These are phyloP conservation scores for Ceriagrion tenellum DNA, from an alignment of 2,888 invertebrate species.

Conservation along the genomic window DNA sequence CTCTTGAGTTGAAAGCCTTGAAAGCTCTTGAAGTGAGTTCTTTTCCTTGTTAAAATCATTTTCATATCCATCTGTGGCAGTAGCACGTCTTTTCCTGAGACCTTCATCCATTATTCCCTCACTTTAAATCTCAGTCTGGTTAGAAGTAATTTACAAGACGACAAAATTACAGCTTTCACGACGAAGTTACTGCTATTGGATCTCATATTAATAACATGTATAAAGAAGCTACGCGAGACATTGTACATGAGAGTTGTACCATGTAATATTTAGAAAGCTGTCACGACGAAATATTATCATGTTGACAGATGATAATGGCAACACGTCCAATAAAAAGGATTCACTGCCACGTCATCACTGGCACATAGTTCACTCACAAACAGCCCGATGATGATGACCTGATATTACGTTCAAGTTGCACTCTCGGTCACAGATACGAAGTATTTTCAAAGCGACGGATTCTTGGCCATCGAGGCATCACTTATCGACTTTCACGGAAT, in stretches of 20 bases:
- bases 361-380: not conserved
- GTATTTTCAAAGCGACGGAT: no score
- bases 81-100: not conserved
- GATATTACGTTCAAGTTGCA: no score
- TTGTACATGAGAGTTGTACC: not conserved
- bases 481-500: not conserved
- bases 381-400: not conserved
- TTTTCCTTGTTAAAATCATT: not conserved
- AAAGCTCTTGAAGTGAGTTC: not conserved
- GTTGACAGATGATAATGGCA: not conserved
- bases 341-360: not conserved
- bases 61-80: not conserved
- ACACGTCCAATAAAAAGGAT: not conserved
- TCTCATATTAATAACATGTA: not conserved
- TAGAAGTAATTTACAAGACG: not conserved
- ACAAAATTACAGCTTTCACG: not conserved
- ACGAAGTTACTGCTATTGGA: not conserved
- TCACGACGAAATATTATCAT: not conserved
- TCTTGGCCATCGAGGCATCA: no score
- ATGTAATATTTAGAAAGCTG: not conserved
- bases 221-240: not conserved
- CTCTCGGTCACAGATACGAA: no score
- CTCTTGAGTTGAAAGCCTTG: not conserved
- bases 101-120: slow-evolving; percentile 19
- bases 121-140: not conserved